phyloP scores from a whole-genome alignment of 2,113 vertebrate genomes.

The Motacilla alba region DNA sequence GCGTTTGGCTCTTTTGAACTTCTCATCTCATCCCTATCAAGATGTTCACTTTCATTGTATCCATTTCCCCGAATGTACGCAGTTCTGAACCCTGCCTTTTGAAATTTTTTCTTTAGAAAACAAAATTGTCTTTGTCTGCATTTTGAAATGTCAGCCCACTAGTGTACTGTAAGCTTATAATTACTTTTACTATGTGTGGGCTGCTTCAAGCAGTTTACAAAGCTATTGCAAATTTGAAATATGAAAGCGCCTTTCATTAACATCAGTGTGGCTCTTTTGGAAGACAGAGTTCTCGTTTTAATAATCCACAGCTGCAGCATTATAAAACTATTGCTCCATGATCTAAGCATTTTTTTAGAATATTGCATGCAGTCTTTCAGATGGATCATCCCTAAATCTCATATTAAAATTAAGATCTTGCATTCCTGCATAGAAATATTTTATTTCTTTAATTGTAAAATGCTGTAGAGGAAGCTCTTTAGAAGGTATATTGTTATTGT shows the following conservation, averaged over 20 bases:
- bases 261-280: slow-evolving; percentile 20
- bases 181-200: slow-evolving; percentile 42
- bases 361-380: neutral
- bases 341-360: slow-evolving; percentile 22
- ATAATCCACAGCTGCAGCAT: slow-evolving; percentile 39
- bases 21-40: neutral
- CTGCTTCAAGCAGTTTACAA: slow-evolving; percentile 24
- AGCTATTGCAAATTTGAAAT: slow-evolving; percentile 41
- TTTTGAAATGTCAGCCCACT: slow-evolving; percentile 61
- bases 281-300: slow-evolving; percentile 52
- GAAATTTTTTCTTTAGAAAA: slow-evolving; percentile 19
- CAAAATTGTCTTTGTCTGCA: slow-evolving; percentile 43
- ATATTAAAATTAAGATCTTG: neutral
- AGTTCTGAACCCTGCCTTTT: slow-evolving; percentile 4
- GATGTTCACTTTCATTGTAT: slow-evolving; percentile 6
- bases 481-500: neutral
- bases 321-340: slow-evolving; percentile 38
- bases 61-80: neutral
- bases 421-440: neutral
- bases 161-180: slow-evolving; percentile 38
- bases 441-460: neutral
- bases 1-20: neutral
- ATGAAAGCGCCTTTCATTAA: slow-evolving; percentile 53
- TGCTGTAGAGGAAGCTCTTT: neutral
- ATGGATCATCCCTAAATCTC: neutral